Evolutionary conservation across 2,888 invertebrate species (phyloP), one percentile per base, ranked within the genome.

Genomic region (Clistopyga incitator): DNA sequence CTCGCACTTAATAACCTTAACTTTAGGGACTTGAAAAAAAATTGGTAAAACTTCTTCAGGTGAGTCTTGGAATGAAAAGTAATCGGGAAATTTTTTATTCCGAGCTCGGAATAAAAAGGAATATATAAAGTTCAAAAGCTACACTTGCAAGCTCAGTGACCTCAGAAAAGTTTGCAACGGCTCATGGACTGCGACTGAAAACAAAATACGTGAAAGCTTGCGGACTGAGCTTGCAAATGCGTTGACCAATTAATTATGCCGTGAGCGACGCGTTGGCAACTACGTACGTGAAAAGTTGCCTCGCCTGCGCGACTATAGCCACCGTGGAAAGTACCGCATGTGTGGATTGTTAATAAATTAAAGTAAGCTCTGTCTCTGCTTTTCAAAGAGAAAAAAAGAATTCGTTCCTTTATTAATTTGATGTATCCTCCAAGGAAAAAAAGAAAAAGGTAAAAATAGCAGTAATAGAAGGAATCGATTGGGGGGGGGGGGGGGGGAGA

Each of bases 391-490:
- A 45, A 67, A 52, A 18, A 23, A 34, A 10, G 1, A 38, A 0
- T 18, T 65, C 18, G 64, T 18, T 10, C 64, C 18, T 29, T 45
- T 18, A n/a, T 42, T 8, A 20, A 38, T 78, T 59, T 23, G 56
- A 45, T 68, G 52, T 76, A n/a, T 70, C 20, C 20, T 45, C n/a
- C 11, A 18, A 42, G 56, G 52, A 59, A 74, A 50, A 56, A 20
- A 52, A 52, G 38, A 50, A n/a, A 52, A 52, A 42, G 2, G 45
- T 45, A 42, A 56, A 76, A 78, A 84, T 74, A 84, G 70, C 56
- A 20, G 64, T 70, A 74, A 80, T 77, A 84, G 75, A 72, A 50
- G 70, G 52, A 64, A 84, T 84, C 80, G 80, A 84, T 84, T 75
- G 64, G 77, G 76, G 45, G 45, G 15, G 13, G 45, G 50, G 50